These are phyloP conservation scores for Graptemys geographica DNA, from an alignment of 2,797 vertebrate species.

Conservation along the genomic window DNA sequence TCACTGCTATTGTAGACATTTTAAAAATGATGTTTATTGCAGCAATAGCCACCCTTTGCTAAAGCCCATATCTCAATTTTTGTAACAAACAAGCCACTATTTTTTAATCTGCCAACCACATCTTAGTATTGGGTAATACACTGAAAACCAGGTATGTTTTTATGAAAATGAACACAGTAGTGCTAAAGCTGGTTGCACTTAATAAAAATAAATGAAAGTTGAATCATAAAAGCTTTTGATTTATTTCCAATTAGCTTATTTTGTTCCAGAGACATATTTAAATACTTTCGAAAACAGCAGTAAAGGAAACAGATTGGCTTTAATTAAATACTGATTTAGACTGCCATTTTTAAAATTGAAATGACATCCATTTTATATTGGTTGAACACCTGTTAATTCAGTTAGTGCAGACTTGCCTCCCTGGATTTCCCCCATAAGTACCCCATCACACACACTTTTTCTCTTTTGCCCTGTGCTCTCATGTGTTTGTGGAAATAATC, in stretches of 20 bases:
- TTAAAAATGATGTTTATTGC: background rate
- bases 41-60: background rate
- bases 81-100: background rate
- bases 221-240: background rate
- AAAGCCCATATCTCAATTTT: background rate
- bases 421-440: background rate
- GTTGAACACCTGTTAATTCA: background rate
- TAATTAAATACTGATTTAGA: background rate
- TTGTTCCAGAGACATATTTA: background rate
- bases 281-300: constrained; percentile 18
- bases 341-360: background rate
- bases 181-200: background rate
- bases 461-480: background rate
- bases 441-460: background rate
- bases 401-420: background rate
- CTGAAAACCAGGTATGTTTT: background rate
- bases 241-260: background rate
- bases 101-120: background rate
- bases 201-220: background rate
- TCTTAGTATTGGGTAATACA: background rate
- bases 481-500: background rate
- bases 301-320: background rate
- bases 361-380: background rate
- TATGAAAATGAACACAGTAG: background rate
- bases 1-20: background rate